Conservation (phyloP, 1,140 invertebrate species). For the Neoseiulus cucumeris region DNA sequence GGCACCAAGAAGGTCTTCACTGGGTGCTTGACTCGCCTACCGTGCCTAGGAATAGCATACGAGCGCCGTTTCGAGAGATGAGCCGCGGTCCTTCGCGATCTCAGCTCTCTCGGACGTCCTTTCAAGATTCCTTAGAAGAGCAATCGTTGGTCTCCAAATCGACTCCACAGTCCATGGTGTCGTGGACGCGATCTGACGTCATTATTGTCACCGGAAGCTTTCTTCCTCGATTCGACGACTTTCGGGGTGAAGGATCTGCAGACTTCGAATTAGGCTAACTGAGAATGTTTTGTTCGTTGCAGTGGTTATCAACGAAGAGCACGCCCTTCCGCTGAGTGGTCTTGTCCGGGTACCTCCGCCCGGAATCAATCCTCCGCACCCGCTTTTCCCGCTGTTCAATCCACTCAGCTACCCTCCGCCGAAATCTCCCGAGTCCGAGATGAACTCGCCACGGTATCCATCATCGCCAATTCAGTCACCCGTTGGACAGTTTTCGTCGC, state of each 20-base stretch:
- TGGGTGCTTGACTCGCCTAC: not conserved
- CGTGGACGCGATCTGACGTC: too few relatives aligned
- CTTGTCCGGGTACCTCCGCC: not conserved
- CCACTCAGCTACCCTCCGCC: not conserved
- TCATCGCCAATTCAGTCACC: not conserved
- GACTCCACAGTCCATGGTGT: not conserved
- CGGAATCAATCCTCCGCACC: not conserved
- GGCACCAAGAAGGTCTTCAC: not conserved
- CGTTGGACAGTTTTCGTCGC: not conserved
- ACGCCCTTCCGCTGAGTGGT: not conserved
- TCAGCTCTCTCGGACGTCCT: not conserved
- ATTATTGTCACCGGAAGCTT: too few relatives aligned
- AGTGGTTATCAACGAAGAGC: slow-evolving; percentile 11
- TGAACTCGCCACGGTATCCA: not conserved
- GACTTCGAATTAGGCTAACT: not conserved
- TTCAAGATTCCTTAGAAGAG: not conserved
- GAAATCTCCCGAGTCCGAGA: not conserved
- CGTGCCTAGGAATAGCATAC: not conserved
- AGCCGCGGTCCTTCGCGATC: not conserved
- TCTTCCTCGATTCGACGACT: not conserved
- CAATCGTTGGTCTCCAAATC: not conserved
- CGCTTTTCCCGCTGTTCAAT: slow-evolving; percentile 8
- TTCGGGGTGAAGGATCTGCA: too few relatives aligned
- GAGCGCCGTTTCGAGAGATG: not conserved
- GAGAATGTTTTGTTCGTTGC: not conserved